phyloP scores from a whole-genome alignment of 35 echinoderm and acorn worm genomes.

The Apostichopus californicus region DNA sequence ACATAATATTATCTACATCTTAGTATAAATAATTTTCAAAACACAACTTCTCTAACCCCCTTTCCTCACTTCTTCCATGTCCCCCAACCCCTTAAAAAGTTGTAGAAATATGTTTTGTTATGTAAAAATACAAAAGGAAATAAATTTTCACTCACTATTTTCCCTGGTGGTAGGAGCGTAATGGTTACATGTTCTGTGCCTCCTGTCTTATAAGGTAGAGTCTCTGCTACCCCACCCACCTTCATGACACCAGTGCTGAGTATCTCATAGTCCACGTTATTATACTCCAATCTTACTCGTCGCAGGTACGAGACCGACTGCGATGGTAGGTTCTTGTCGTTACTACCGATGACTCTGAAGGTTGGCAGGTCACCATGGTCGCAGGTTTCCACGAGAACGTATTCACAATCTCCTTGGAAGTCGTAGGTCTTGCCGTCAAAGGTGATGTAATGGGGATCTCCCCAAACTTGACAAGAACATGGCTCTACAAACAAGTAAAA shows the following conservation, averaged over 20 bases:
- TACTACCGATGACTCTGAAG: conserved; percentile 21
- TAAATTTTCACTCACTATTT: too few relatives aligned
- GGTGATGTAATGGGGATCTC: too few relatives aligned
- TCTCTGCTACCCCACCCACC: too few relatives aligned
- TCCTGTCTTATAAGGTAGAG: too few relatives aligned
- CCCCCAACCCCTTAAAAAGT: background rate
- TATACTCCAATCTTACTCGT: background rate
- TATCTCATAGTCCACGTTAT: background rate
- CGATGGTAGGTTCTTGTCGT: background rate
- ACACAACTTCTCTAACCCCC: too few relatives aligned
- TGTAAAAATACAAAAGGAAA: too few relatives aligned
- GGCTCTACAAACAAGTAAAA: background rate
- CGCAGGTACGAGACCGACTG: background rate
- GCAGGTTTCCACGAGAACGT: conserved; percentile 32
- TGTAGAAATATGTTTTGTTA: too few relatives aligned
- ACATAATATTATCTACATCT: too few relatives aligned
- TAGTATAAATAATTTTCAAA: too few relatives aligned
- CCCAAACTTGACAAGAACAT: background rate
- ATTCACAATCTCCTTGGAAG: conserved; percentile 65
- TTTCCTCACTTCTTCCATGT: too few relatives aligned
- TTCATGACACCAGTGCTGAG: conserved; percentile 8
- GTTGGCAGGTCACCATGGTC: conserved; percentile 6
- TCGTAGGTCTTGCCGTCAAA: background rate
- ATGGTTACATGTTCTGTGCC: too few relatives aligned
- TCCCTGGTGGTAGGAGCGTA: too few relatives aligned